Evolutionary conservation across 2,113 vertebrate genomes (phyloP).

Genomic region (Dasypus novemcinctus): DNA sequence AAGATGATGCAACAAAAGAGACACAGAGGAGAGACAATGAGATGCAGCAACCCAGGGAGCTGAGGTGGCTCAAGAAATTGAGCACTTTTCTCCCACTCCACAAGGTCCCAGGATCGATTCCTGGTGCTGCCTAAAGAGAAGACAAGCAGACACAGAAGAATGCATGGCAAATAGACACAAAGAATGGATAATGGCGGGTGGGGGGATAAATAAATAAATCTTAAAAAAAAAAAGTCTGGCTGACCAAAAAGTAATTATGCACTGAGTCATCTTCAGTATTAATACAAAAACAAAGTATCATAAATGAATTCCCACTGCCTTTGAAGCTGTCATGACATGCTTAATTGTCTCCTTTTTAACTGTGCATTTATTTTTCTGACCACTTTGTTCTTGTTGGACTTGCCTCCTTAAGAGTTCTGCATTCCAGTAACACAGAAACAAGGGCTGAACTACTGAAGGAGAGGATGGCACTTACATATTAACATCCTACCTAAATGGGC

Average conservation of each 20-base stretch:
- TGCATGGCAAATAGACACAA: no score
- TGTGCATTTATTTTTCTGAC: slow-evolving; percentile 63
- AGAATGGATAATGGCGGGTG: no score
- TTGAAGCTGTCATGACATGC: not conserved
- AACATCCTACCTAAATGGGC: slow-evolving; percentile 11
- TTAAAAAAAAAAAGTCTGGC: no score
- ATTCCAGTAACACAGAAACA: rapidly evolving
- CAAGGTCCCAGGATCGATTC: no score
- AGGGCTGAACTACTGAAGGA: not conserved
- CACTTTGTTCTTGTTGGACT: slow-evolving; percentile 44
- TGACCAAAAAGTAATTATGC: not conserved
- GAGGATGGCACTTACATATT: not conserved
- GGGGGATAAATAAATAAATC: no score
- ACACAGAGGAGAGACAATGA: no score
- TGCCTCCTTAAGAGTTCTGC: not conserved
- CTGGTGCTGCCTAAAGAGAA: no score
- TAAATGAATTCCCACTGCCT: not conserved
- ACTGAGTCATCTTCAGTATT: not conserved
- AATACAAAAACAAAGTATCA: not conserved
- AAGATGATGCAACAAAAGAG: no score
- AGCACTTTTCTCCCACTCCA: no score
- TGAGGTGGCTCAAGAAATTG: no score
- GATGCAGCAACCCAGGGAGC: no score
- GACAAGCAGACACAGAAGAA: no score
- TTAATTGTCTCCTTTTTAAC: not conserved